Base-by-base conservation (phyloP, 2,113 vertebrate species). In the Alethe diademata region DNA sequence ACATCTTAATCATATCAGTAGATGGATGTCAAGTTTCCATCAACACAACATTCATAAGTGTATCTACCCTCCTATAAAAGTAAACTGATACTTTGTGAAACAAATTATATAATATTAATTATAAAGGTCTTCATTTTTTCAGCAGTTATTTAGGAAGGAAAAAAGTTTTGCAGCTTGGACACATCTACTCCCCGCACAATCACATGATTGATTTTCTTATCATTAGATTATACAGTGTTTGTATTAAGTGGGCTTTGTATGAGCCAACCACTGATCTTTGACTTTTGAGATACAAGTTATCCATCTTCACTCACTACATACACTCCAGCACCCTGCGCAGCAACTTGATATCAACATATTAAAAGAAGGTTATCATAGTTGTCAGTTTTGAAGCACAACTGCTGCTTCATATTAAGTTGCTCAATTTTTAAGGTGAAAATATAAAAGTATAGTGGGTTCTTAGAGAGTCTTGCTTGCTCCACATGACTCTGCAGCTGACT, bases 271-370 rank as follows among this genome's bases (percentile, higher is more conserved):
- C 26, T 51, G 25, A 18, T 29, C 25, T 78, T 35, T 78, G 28
- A 73, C 19, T 86, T 60, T 23, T 15, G 61, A 91, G 33, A 60
- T 22, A 61, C 0, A 47, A 24, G 29, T 29, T 73, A 11, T 43
- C 56, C 53, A 56, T 29, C 47, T 54, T 79, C 45, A 28, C 36
- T 81, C 29, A 22, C 47, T 71, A 23, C 9, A n/a, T 19, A 70
- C 19, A 5, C 35, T 28, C 8, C 0, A 0, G 25, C 16, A 66
- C 29, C 23, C 73, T 38, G 6, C 36, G 66, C 53, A 87, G 43
- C 40, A 72, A n/a, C 28, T 47, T 51, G 53, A 40, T 4, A 11
- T 29, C 35, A n/a, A 11, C 3, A 1, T 43, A 66, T 24, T 70
- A 56, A 33, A 66, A 72, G 23, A 62, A 74, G 13, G 18, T 48